phyloP scores from a whole-genome alignment of 2,888 invertebrate species.

The Leuctra nigra region DNA sequence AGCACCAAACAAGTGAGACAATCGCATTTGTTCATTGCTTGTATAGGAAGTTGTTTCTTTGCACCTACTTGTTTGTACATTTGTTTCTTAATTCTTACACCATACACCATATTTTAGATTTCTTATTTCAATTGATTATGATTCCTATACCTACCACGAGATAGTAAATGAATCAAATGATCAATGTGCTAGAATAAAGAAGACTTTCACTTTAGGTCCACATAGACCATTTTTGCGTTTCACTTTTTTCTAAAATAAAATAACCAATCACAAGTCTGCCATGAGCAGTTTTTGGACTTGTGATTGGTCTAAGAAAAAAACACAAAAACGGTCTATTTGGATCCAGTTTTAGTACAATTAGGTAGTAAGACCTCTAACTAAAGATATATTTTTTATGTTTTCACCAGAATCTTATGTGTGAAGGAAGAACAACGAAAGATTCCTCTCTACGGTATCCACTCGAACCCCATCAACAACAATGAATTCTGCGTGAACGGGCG shows the following conservation, averaged over 20 bases:
- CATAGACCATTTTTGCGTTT: neutral
- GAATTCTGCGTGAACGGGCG: conserved; percentile 81
- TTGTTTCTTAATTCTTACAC: neutral
- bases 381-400: too few relatives aligned
- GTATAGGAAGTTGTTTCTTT: neutral
- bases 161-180: too few relatives aligned
- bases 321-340: too few relatives aligned
- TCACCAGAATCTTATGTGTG: conserved; percentile 44
- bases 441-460: conserved; percentile 81
- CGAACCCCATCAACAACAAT: conserved; percentile 68
- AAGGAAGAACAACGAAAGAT: conserved; percentile 52
- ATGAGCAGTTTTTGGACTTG: too few relatives aligned
- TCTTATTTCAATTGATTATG: too few relatives aligned
- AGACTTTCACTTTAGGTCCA: too few relatives aligned
- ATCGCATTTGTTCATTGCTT: neutral
- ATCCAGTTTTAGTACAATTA: too few relatives aligned
- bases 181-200: too few relatives aligned
- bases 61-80: neutral
- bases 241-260: conserved; percentile 23
- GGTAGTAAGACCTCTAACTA: too few relatives aligned
- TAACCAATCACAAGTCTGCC: too few relatives aligned
- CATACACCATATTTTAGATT: neutral
- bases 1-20: conserved; percentile 52
- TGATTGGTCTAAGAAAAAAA: too few relatives aligned
- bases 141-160: too few relatives aligned